A percentile compares a stretch with the other conserved stretches of the same genome.
These are phyloP conservation scores for Macrosoma leucophasiata DNA, from an alignment of 2,888 invertebrate genomes.

Conservation along the genomic window DNA sequence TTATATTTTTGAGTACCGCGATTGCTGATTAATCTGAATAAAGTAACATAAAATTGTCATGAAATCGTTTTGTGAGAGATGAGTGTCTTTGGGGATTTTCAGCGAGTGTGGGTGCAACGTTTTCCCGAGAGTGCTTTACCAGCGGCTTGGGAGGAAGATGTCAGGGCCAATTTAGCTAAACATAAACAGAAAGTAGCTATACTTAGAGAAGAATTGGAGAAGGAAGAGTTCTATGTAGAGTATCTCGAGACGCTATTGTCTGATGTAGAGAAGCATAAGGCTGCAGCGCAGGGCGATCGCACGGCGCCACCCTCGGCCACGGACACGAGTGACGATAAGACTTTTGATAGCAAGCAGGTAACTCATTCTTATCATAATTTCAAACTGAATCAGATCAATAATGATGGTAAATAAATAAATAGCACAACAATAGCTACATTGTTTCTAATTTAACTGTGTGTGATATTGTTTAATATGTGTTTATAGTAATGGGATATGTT, in stretches of 20 bases:
- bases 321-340: slow-evolving; percentile 67
- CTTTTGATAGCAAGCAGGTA: slow-evolving; percentile 67
- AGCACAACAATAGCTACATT: no score
- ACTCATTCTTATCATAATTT: no score
- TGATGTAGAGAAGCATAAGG: slow-evolving; percentile 89
- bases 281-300: slow-evolving; percentile 63
- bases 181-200: slow-evolving; percentile 91
- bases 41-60: slow-evolving; percentile 70
- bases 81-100: slow-evolving; percentile 94
- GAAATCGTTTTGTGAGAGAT: slow-evolving; percentile 77
- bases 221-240: slow-evolving; percentile 93
- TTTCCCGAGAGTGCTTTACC: slow-evolving; percentile 93
- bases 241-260: slow-evolving; percentile 89
- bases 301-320: slow-evolving; percentile 67
- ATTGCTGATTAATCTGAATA: slow-evolving; percentile 37
- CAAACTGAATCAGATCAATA: no score
- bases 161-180: slow-evolving; percentile 90
- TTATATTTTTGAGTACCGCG: slow-evolving; percentile 34
- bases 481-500: no score
- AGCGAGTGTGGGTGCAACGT: slow-evolving; percentile 92
- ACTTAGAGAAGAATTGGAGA: slow-evolving; percentile 89
- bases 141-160: slow-evolving; percentile 95
- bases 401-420: no score
- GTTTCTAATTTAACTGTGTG: no score
- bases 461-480: no score